phyloP scores from a whole-genome alignment of 2,113 vertebrate species.

The Aspiorhynchus laticeps region DNA sequence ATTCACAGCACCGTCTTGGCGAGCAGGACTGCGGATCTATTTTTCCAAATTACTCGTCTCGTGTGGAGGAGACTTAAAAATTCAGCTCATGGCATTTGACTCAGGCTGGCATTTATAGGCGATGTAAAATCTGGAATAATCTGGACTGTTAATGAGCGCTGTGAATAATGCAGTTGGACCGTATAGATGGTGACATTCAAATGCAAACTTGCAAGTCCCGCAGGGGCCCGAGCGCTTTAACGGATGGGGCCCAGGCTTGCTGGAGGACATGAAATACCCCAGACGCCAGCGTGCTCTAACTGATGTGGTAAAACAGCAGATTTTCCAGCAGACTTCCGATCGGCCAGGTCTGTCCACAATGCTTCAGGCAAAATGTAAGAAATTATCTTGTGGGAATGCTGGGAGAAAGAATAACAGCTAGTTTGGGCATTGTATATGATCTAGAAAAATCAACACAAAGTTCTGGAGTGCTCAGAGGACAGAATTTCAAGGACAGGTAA shows the following conservation, averaged over 20 bases:
- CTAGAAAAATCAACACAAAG: background rate
- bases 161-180: conserved; percentile 21
- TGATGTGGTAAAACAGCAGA: conserved; percentile 32
- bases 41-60: conserved; percentile 30
- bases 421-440: background rate
- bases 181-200: conserved; percentile 30
- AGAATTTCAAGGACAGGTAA: no score
- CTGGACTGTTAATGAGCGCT: conserved; percentile 7
- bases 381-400: background rate
- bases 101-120: conserved; percentile 7
- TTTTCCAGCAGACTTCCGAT: conserved; percentile 6
- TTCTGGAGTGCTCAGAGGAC: background rate
- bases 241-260: background rate
- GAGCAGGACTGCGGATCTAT: background rate
- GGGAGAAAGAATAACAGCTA: background rate
- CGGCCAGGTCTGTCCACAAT: background rate
- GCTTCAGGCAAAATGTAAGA: background rate
- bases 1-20: background rate
- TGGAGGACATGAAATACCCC: background rate
- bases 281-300: background rate
- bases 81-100: conserved; percentile 46
- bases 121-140: conserved; percentile 7
- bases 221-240: background rate
- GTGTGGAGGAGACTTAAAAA: conserved; percentile 9
- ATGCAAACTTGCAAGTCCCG: background rate